Percentiles rank a stretch among this genome's conserved stretches.
Conservation (phyloP, 2,113 vertebrate species). For the Pelvicachromis taeniatus region DNA sequence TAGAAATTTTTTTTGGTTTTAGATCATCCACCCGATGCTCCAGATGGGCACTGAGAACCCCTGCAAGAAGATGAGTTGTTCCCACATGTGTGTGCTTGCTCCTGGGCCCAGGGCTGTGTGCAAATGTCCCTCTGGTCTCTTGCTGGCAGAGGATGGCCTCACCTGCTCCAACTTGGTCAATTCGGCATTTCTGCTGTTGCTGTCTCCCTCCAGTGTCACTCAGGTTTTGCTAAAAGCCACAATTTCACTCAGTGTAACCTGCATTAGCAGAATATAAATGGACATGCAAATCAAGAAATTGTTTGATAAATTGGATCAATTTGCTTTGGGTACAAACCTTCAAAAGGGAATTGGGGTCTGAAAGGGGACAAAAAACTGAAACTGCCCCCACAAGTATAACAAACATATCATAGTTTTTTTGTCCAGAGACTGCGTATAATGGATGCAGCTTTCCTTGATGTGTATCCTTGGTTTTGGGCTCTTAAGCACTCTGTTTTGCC, state of each 20-base stretch:
- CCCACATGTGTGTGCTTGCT: constrained; percentile 85
- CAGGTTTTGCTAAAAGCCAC: constrained; percentile 57
- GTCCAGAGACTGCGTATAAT: not conserved
- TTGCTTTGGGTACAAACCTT: rapidly evolving
- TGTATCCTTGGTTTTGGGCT: not conserved
- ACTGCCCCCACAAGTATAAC: not conserved
- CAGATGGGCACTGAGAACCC: constrained; percentile 67
- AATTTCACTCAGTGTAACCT: rapidly evolving
- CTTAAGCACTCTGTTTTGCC: rapidly evolving
- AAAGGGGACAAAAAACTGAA: not conserved
- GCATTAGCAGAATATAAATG: not conserved
- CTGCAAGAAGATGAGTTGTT: constrained; percentile 73
- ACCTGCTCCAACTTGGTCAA: constrained; percentile 73
- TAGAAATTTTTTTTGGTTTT: not conserved
- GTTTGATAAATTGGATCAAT: not conserved
- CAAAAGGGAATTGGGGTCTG: not conserved
- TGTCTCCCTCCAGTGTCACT: constrained; percentile 62
- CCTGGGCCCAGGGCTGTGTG: constrained; percentile 73
- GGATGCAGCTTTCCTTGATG: not conserved
- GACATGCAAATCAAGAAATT: not conserved
- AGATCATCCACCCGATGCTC: constrained; percentile 71
- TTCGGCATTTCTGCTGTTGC: constrained; percentile 76
- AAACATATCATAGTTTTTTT: not conserved
- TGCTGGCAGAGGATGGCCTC: constrained; percentile 67
- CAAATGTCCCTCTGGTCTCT: constrained; percentile 73